phyloP scores from a whole-genome alignment of 2,797 vertebrate species.

The Botia almorhae region DNA sequence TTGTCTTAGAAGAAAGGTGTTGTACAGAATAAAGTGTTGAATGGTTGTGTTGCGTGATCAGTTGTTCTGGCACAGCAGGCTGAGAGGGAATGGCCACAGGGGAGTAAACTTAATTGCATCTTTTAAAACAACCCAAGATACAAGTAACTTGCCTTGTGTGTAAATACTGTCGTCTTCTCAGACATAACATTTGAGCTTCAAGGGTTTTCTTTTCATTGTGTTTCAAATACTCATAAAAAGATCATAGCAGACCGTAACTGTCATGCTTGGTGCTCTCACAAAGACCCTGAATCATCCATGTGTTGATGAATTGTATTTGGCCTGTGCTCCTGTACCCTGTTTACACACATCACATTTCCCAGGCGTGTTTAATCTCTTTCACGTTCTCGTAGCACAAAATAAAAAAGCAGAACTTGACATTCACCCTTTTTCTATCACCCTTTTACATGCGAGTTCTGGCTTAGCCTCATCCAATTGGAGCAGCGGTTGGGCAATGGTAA shows the following conservation, averaged over 20 bases:
- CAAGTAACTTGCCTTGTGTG: conserved; percentile 37
- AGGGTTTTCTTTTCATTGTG: conserved; percentile 13
- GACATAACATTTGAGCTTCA: conserved; percentile 27
- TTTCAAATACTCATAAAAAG: conserved; percentile 17
- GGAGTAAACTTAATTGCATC: conserved; percentile 46
- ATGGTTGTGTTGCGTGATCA: conserved; percentile 13
- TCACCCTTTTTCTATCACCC: conserved; percentile 19
- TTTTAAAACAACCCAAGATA: conserved; percentile 24
- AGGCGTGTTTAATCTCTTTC: conserved; percentile 7
- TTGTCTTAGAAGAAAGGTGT: conserved; percentile 5
- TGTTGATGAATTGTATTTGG: conserved; percentile 31
- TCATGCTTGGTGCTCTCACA: conserved; percentile 43
- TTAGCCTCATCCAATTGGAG: conserved; percentile 48
- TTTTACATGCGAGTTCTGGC: conserved; percentile 1
- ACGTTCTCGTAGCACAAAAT: neutral
- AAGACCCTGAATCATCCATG: conserved; percentile 35
- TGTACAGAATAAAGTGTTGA: conserved; percentile 1
- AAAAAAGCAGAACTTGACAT: neutral
- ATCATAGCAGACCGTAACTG: conserved; percentile 43
- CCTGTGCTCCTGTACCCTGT: neutral
- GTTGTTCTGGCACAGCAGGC: conserved; percentile 7
- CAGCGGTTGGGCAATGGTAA: conserved; percentile 52
- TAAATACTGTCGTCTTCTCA: conserved; percentile 12
- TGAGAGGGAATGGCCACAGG: conserved; percentile 39
- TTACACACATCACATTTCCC: conserved; percentile 47